Evolutionary conservation across 2,113 vertebrate genomes (phyloP), one percentile per base, ranked within the genome.

Genomic region (Triplophysa dalaica): DNA sequence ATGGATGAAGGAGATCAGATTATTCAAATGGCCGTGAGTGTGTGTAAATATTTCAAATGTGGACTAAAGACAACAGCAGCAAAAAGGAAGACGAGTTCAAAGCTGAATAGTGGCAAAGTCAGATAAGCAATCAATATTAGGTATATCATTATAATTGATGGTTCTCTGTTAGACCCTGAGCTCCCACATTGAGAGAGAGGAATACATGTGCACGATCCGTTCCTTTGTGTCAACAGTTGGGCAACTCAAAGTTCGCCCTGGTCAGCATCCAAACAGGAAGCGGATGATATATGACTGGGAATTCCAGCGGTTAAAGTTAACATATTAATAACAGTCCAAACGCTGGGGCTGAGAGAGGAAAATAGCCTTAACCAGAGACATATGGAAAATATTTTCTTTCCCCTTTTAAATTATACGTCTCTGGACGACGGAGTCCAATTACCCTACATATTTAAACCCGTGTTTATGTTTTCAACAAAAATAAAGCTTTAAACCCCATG

Each of bases 311-410:
- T 79, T 70, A 64, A 81, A 69, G 70, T 82, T 72, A 60, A 76
- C 69, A 33, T 63, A 84, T 87, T 85, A 82, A 79, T 78, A 85
- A 85, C 66, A 87, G 61, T 67, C 77, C 60, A 74, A 81, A 76
- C 65, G 61, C 68, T 24, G 68, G 6, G 26, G 68, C 70, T 65
- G 58, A 41, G 56, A 75, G 54, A 63, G 48, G 43, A 65, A 69
- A 68, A 63, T 45, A 77, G 75, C 16, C 26, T 41, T 79, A 81
- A 75, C 61, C 81, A 65, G 79, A 83, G 61, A 70, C 78, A 83
- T 62, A 83, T 82, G 78, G 70, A 74, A 75, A 82, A 70, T 72
- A 63, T 83, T 87, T 83, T 76, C 75, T 82, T 77, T 58, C 54
- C 69, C 81, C 61, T 73, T 33, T 80, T 61, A 81, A 78, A 81